Evolutionary conservation across 2,797 vertebrate genomes (phyloP).

Genomic region (Lepus townsendii): DNA sequence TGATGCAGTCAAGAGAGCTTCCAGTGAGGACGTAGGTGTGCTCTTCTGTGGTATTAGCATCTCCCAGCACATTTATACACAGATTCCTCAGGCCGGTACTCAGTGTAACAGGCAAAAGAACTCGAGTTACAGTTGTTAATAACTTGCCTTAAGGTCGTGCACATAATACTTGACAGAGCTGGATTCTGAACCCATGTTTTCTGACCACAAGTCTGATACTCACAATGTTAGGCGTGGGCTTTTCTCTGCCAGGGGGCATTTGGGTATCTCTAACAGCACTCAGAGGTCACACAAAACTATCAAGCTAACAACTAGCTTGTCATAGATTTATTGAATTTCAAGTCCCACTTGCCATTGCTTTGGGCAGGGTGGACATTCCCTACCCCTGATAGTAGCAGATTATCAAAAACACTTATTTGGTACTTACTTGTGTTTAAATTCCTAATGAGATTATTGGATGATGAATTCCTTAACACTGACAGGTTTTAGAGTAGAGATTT

Average conservation of each 20-base stretch:
- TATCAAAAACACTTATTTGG: background rate
- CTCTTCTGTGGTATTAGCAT: background rate
- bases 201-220: background rate
- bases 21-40: background rate
- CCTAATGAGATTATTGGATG: background rate
- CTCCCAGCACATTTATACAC: background rate
- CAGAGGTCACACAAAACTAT: no score
- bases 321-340: no score
- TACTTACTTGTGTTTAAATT: constrained; percentile 31
- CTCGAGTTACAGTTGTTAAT: background rate
- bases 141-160: background rate
- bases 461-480: constrained; percentile 10
- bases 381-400: background rate
- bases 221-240: no score
- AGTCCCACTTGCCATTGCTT: no score
- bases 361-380: background rate
- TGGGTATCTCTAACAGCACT: no score
- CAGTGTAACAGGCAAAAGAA: background rate
- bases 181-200: background rate
- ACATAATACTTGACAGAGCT: background rate
- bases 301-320: no score
- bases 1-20: background rate
- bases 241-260: no score
- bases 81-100: background rate
- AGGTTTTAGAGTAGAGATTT: constrained; percentile 11